Conservation (phyloP, 2,888 invertebrate genomes). For the Flexamia atlantica region DNA sequence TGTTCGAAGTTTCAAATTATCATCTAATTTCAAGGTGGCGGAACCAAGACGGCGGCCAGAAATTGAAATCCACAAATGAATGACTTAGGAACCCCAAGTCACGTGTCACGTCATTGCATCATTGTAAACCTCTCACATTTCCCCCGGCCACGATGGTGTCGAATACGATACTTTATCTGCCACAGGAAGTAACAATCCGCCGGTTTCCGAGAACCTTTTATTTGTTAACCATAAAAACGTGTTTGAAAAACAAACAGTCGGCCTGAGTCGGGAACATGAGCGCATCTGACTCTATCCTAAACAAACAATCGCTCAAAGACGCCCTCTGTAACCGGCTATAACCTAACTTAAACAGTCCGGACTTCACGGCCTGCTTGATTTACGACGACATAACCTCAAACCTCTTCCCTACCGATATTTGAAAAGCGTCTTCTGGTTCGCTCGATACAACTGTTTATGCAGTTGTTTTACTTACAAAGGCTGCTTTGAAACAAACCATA, state of each 20-base stretch:
- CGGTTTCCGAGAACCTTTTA: conserved; percentile 57
- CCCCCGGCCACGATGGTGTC: too few species aligned
- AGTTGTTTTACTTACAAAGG: too few species aligned
- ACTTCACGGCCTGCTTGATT: conserved; percentile 24
- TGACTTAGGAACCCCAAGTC: too few species aligned
- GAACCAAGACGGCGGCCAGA: too few species aligned
- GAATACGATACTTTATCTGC: too few species aligned
- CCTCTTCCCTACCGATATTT: not conserved
- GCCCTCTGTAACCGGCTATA: conserved; percentile 58
- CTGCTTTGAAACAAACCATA: not conserved
- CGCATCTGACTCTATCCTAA: conserved; percentile 61
- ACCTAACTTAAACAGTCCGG: conserved; percentile 48
- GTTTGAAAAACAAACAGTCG: conserved; percentile 69
- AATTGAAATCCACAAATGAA: too few species aligned
- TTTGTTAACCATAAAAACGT: conserved; percentile 66
- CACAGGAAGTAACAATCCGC: conserved; percentile 51
- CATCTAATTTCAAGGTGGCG: too few species aligned
- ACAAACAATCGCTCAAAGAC: conserved; percentile 62
- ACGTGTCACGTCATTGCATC: too few species aligned
- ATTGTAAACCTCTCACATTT: too few species aligned
- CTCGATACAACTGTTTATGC: not conserved
- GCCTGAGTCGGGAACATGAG: conserved; percentile 53
- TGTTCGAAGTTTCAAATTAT: too few species aligned
- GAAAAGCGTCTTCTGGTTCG: conserved; percentile 11
- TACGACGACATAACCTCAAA: conserved; percentile 14